phyloP scores from a whole-genome alignment of 2,888 invertebrate genomes.

The Beris chalybata region DNA sequence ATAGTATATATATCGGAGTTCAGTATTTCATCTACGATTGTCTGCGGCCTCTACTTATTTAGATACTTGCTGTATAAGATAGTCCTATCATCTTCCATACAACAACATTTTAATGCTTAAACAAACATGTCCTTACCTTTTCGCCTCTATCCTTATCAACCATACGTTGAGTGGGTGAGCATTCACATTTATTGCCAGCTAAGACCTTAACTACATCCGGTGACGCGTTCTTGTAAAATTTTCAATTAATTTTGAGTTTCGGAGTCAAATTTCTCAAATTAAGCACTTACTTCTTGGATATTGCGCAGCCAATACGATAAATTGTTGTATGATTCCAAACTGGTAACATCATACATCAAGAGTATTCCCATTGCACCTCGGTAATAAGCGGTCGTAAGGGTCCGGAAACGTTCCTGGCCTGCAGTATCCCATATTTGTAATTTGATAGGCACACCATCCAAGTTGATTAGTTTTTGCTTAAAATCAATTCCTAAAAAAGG shows the following conservation, averaged over 20 bases:
- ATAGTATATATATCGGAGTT: no score
- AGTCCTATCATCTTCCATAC: no score
- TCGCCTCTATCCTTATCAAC: constrained; percentile 79
- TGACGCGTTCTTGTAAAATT: constrained; percentile 71
- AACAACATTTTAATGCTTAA: no score
- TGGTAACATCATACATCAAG: constrained; percentile 88
- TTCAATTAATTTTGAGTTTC: no score
- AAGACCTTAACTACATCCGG: constrained; percentile 84
- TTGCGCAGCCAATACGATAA: constrained; percentile 88
- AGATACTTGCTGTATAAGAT: no score
- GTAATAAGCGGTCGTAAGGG: constrained; percentile 85
- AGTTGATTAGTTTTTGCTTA: constrained; percentile 85
- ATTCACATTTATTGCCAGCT: constrained; percentile 85
- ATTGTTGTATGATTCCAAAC: constrained; percentile 87
- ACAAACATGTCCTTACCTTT: constrained; percentile 61
- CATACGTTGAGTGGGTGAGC: constrained; percentile 70
- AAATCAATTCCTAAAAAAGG: constrained; percentile 75
- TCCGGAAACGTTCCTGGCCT: constrained; percentile 65
- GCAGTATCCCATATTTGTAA: constrained; percentile 79
- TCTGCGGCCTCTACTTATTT: no score
- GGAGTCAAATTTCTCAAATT: neutral
- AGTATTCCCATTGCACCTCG: constrained; percentile 90
- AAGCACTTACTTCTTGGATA: constrained; percentile 76
- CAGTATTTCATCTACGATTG: no score
- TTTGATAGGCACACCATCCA: constrained; percentile 83